These are phyloP conservation scores for Tichodroma muraria DNA, from an alignment of 2,113 vertebrate genomes.

Conservation along the genomic window DNA sequence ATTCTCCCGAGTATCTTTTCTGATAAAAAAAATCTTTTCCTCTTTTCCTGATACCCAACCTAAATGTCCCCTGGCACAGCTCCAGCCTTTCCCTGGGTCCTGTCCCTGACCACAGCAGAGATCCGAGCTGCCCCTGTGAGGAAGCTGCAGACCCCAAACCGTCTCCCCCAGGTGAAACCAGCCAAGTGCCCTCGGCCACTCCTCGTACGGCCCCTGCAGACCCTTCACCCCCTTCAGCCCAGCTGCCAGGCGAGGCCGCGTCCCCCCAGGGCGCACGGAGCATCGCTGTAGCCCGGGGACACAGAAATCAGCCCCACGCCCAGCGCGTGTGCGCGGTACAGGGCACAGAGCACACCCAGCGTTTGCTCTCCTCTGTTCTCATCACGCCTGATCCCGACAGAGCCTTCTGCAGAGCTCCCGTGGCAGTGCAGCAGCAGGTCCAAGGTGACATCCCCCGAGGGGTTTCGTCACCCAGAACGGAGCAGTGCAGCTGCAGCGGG, in stretches of 20 bases:
- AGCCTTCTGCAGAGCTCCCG: too few relatives aligned
- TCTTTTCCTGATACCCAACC: neutral
- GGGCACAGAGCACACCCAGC: fast-evolving
- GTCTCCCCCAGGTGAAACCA: neutral
- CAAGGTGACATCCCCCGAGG: fast-evolving
- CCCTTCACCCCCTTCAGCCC: neutral
- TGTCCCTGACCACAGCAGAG: neutral
- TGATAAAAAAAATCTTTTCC: too few relatives aligned
- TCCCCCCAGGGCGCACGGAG: neutral
- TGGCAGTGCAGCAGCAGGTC: fast-evolving
- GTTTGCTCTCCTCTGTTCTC: fast-evolving
- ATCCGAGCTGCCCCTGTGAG: neutral
- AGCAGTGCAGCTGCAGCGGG: neutral
- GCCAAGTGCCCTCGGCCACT: neutral
- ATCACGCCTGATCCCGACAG: too few relatives aligned
- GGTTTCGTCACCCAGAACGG: fast-evolving
- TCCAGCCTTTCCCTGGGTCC: neutral
- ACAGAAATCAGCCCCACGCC: fast-evolving
- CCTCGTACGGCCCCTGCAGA: neutral
- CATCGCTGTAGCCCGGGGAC: neutral
- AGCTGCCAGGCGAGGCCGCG: fast-evolving
- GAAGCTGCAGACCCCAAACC: neutral
- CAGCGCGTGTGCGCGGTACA: fast-evolving
- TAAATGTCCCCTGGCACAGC: neutral
- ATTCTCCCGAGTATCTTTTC: too few relatives aligned